Evolutionary conservation across 2,888 invertebrate genomes (phyloP), one percentile per base, ranked within the genome.

Genomic region (Zootermopsis nevadensis): DNA sequence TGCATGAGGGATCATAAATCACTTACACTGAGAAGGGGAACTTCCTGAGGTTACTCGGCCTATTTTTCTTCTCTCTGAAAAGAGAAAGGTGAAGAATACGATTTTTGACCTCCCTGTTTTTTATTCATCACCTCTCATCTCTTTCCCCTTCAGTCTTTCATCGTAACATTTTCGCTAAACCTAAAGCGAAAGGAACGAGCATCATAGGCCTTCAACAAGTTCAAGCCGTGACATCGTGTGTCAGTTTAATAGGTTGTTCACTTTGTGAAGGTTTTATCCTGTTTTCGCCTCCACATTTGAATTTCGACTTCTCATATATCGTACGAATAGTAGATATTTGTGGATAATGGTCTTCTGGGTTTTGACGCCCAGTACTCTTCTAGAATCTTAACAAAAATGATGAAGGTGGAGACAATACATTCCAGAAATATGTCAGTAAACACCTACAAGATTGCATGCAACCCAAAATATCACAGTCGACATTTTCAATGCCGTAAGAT

Each of bases 1-100:
- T 66, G 79, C 79, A 35, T 79, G 79, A 55, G 53, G 60, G 60
- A n/a, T 66, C 79, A 79, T 79, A 79, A 79, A 79, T 79, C 79
- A 79, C 79, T 33, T 31, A 24, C 22, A 38, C 60, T 35, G 33
- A 35, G 38, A 38, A 27, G 66, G 79, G 30, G 12, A 66, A 30
- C 7, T 42, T 42, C 19, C 76, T 12, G 42, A 53, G 35, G 53
- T 35, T n/a, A 79, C 66, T 66, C 33, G 77, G 77, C 53, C 31
- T 30, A 77, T 19, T 77, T 53, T 77, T 53, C 53, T n/a, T 77
- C 77, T 22, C 77, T 27, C 60, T 79, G 33, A 66, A 27, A 53
- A 77, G 53, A 27, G 48, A 31, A 35, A 27, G 60, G 42, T 66
- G 60, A 27, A 74, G 74, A 74, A 74, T 74, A 74, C 60, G 79